Evolutionary conservation across 2,113 vertebrate species (phyloP).

Genomic region (Pleuronectes platessa): DNA sequence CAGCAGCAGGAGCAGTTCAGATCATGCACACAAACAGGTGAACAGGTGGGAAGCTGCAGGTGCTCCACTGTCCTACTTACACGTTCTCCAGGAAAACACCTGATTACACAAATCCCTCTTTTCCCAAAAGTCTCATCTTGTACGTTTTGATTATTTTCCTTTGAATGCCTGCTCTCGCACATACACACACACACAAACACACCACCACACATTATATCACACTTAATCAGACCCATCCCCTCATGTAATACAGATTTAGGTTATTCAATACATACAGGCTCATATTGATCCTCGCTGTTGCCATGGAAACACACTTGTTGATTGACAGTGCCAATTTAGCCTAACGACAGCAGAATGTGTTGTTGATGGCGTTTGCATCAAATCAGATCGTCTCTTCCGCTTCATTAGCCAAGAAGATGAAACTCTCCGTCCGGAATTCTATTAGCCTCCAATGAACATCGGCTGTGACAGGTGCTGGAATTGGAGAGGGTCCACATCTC

Average conservation of each 20-base stretch:
- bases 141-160: too few species aligned
- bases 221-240: not conserved
- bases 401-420: conserved; percentile 53
- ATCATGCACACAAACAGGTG: conserved; percentile 8
- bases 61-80: conserved; percentile 38
- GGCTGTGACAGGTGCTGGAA: conserved; percentile 60
- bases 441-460: conserved; percentile 30
- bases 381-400: conserved; percentile 49
- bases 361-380: conserved; percentile 52
- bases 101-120: conserved; percentile 1
- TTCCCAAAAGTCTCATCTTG: conserved; percentile 26
- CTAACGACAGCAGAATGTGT: conserved; percentile 36
- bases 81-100: conserved; percentile 12
- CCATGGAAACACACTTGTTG: conserved; percentile 42
- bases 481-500: conserved; percentile 47
- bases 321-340: conserved; percentile 61
- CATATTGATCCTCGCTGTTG: conserved; percentile 45
- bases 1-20: conserved; percentile 2
- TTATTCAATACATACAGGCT: conserved; percentile 8
- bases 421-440: conserved; percentile 41
- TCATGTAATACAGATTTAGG: conserved; percentile 20
- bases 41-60: conserved; percentile 48
- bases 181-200: too few species aligned
- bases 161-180: too few species aligned
- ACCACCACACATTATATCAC: not conserved